A percentile compares a stretch with the other conserved stretches of the same genome.
phyloP scores from a whole-genome alignment of 2,113 vertebrate species.

The Gambusia holbrooki region DNA sequence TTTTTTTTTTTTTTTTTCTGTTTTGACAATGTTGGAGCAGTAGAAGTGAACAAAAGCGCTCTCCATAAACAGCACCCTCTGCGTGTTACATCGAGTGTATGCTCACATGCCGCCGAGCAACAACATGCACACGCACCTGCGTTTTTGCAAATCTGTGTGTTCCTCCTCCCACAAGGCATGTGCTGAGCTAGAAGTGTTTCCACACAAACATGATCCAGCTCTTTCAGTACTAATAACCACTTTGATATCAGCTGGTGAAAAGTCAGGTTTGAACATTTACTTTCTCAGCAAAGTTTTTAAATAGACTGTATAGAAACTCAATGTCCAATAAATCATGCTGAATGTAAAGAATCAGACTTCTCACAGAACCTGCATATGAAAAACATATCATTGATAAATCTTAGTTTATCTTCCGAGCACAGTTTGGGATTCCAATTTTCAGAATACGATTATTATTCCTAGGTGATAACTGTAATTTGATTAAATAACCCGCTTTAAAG shows the following conservation, averaged over 20 bases:
- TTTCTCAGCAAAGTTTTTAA: slow-evolving; percentile 58
- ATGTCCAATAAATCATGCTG: slow-evolving; percentile 60
- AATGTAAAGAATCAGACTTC: slow-evolving; percentile 51
- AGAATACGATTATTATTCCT: slow-evolving; percentile 13
- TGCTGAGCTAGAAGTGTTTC: slow-evolving; percentile 25
- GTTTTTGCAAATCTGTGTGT: slow-evolving; percentile 41
- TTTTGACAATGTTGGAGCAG: slow-evolving; percentile 73
- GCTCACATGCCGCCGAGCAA: slow-evolving; percentile 20
- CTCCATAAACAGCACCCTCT: slow-evolving; percentile 42
- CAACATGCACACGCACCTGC: slow-evolving; percentile 28
- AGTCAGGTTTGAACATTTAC: slow-evolving; percentile 50
- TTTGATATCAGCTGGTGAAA: slow-evolving; percentile 50
- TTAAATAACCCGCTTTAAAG: not conserved
- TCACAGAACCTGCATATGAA: slow-evolving; percentile 44
- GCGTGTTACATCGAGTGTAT: slow-evolving; percentile 18
- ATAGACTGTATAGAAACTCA: slow-evolving; percentile 60
- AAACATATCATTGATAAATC: slow-evolving; percentile 28
- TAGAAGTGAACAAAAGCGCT: slow-evolving; percentile 65
- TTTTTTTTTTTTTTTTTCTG: slow-evolving; percentile 71
- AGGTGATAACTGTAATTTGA: slow-evolving; percentile 22
- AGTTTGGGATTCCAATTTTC: not conserved
- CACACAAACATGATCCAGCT: slow-evolving; percentile 25
- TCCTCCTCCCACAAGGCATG: slow-evolving; percentile 36
- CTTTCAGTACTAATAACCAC: slow-evolving; percentile 40
- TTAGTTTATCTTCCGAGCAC: slow-evolving; percentile 31